These are phyloP conservation scores for Drosophila aff. DNA, from an alignment of 1,140 invertebrate genomes.

Conservation along the genomic window DNA sequence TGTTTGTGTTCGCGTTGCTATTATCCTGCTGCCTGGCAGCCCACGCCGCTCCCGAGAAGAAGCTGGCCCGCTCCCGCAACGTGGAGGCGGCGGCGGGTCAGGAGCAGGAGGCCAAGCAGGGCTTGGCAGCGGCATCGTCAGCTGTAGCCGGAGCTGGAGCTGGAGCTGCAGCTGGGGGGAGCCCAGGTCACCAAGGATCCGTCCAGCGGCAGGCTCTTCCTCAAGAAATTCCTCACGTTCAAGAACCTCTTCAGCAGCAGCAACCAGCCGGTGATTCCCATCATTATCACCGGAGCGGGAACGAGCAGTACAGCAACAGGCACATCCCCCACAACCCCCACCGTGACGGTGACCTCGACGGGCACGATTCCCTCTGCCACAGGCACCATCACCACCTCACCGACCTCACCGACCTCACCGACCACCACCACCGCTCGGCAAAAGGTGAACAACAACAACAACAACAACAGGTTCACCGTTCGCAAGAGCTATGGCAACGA, in stretches of 20 bases:
- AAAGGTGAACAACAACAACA: no score
- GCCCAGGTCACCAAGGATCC: conserved; percentile 49
- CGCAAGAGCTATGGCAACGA: conserved; percentile 14
- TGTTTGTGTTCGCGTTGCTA: conserved; percentile 34
- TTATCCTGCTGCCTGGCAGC: conserved; percentile 29
- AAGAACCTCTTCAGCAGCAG: conserved; percentile 74
- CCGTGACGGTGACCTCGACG: conserved; percentile 57
- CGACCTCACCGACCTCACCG: conserved; percentile 19
- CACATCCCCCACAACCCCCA: neutral
- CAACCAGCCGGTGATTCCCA: conserved; percentile 69
- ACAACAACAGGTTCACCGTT: neutral
- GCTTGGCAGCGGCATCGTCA: neutral
- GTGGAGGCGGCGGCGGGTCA: conserved; percentile 38
- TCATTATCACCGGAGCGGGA: conserved; percentile 66
- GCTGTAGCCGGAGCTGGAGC: neutral
- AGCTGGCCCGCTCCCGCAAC: conserved; percentile 21
- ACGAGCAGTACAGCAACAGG: neutral
- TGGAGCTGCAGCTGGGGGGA: neutral
- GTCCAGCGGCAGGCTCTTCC: conserved; percentile 73
- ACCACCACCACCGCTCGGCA: neutral
- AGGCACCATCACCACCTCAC: conserved; percentile 59
- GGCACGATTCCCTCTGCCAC: conserved; percentile 65
- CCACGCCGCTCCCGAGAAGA: conserved; percentile 27
- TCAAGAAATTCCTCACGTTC: conserved; percentile 78
- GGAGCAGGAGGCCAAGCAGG: conserved; percentile 2